Base-by-base conservation (phyloP, 2,888 invertebrate species). In the Melanophora roralis region DNA sequence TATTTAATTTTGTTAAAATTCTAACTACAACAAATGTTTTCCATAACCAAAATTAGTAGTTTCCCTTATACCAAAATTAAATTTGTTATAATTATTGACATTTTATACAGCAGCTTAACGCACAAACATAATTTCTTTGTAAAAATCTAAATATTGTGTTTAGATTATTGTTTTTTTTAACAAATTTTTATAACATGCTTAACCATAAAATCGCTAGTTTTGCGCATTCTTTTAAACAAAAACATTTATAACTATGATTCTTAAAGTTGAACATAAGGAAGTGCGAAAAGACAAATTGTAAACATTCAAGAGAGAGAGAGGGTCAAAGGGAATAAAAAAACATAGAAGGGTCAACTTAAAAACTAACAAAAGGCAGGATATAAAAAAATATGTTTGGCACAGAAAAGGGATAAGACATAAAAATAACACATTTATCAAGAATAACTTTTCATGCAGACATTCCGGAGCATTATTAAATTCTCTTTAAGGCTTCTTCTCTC, bases 401-500 rank as follows among this genome's bases (percentile, higher is more conserved):
- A 69, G 47, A 19, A 23, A 34, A 14, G 59, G 34, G 60, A 57
- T 36, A 0, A 49, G 21, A 4, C 11, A 21, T 11, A 7, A 40
- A 19, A 27, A 27, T 27, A 21, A 55, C 67, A 64, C 47, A 67
- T 59, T 55, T 55, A 55, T 12, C 19, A n/a, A 51, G 51, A 59
- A 47, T 36, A 49, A 43, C 12, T 19, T 19, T 49, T 43, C 79
- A 80, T 80, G 79, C 79, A 80, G 57, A 65, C 69, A 74, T 68
- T 75, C 67, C n/a, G 49, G 34, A 68, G 23, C 23, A 49, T 59
- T 2, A 36, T 2, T 11, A 21, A 47, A 62, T 57, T n/a, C 74
- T 79, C 78, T 75, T 45, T 60, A 73, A 79, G 78, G 81, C 78
- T 75, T 51, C 79, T 27, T 27, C 27, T 45, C 9, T 21, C 14